A percentile compares a stretch with the other conserved stretches of the same genome.
These are phyloP conservation scores for Neodontobutis hainanensis DNA, from an alignment of 2,113 vertebrate species.

Conservation along the genomic window DNA sequence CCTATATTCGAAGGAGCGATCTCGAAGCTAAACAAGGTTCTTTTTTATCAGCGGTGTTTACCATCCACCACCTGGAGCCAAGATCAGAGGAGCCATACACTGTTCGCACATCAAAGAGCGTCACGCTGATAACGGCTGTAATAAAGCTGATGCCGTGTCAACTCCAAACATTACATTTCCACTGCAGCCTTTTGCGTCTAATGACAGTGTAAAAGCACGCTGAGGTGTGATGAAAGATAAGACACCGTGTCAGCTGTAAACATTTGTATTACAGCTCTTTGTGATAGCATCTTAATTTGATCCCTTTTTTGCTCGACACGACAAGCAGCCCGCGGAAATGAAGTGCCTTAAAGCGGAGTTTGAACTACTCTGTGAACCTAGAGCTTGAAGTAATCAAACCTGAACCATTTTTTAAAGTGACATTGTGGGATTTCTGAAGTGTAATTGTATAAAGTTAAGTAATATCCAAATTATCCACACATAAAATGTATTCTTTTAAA, in stretches of 20 bases:
- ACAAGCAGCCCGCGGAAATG: slow-evolving; percentile 4
- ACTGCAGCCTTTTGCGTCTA: slow-evolving; percentile 30
- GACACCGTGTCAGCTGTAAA: slow-evolving; percentile 13
- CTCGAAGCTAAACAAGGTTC: slow-evolving; percentile 55
- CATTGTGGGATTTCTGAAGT: not conserved
- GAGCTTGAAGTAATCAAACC: not conserved
- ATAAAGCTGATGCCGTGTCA: slow-evolving; percentile 25
- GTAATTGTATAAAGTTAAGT: no score
- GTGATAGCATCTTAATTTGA: slow-evolving; percentile 16
- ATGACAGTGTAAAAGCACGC: slow-evolving; percentile 24
- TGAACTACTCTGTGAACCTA: no score
- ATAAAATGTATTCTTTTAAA: no score
- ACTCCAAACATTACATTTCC: slow-evolving; percentile 30
- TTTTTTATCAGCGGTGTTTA: slow-evolving; percentile 50
- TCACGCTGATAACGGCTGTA: slow-evolving; percentile 37
- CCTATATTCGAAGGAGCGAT: slow-evolving; percentile 37
- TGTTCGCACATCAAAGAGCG: slow-evolving; percentile 55
- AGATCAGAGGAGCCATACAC: slow-evolving; percentile 61
- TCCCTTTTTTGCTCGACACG: slow-evolving; percentile 6
- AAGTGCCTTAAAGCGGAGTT: not conserved
- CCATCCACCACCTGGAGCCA: slow-evolving; percentile 50
- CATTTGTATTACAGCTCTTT: slow-evolving; percentile 7
- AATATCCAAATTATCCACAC: no score
- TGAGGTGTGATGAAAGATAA: slow-evolving; percentile 27
- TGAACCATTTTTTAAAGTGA: not conserved